Base-by-base conservation (phyloP, 1,140 invertebrate species). In the Cyclargus thomasi region DNA sequence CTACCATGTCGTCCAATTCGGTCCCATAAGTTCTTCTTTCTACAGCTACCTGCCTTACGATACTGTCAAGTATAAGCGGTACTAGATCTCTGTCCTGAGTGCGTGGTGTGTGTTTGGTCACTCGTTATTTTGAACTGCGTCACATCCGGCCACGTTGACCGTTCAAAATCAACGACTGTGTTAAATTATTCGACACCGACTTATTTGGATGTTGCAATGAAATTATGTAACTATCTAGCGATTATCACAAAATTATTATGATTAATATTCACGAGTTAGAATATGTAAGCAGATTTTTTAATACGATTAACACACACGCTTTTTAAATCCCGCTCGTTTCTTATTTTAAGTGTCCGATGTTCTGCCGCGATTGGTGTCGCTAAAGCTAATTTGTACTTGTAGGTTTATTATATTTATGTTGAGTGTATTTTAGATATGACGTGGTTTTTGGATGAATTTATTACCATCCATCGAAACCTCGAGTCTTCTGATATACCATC, bases 11-110 rank as follows among this genome's bases (percentile, higher is more conserved):
- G 91, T 92, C 80, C 92, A 92, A 83, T 86, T 90, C 70, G 89
- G 83, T 68, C 90, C 90, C 77, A 90, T 93, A 68, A 93, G 92
- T 83, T 91, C 92, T 74, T 91, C 91, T 79, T 93, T 93, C 83
- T 93, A 93, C 80, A 92, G 92, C 74, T 93, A 93, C 81, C 86
- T 93, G 68, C 90, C 90, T 71, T 91, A 91, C 67, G 88, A 91
- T 68, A 83, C 85, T 64, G 68, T 80, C 62, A 90, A 81, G 65
- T 88, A 82, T 72, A 83, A 84, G 70, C 84, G 81, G 72, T 81
- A 85, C 70, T 88, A 79, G 85, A 72, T 63, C 66, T 62, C 14
- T 20, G 53, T 35, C n/a, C 23, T 14, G 57, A 6, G 23, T 57
- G n/a, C 14, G 14, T 14, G 22, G 23, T 66, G 55, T 59, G 55